phyloP scores from a whole-genome alignment of 1,140 invertebrate species.

The Chironomus tepperi region DNA sequence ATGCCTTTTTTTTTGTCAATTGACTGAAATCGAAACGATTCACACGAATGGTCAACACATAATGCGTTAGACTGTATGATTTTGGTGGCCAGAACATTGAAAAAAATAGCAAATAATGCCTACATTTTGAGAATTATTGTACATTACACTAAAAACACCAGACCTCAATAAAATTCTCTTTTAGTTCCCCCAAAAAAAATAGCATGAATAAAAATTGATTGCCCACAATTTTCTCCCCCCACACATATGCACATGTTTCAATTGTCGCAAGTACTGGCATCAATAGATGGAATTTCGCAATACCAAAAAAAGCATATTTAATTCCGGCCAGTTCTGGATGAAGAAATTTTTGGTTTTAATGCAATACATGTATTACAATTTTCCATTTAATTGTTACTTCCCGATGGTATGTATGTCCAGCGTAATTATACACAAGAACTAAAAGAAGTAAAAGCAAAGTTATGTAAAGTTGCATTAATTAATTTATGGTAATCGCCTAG shows the following conservation, averaged over 20 bases:
- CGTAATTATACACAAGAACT: too few species aligned
- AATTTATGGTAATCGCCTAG: too few species aligned
- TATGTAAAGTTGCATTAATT: too few species aligned
- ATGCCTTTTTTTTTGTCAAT: neutral
- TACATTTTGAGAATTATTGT: neutral
- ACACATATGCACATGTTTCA: neutral
- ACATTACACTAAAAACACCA: neutral
- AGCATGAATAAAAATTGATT: neutral
- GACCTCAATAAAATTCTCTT: neutral
- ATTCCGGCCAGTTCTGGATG: too few species aligned
- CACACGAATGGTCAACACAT: slow-evolving; percentile 13
- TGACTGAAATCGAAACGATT: neutral
- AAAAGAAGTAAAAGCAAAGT: too few species aligned
- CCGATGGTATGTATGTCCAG: too few species aligned
- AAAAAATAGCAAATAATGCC: neutral
- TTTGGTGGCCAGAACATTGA: neutral
- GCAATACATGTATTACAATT: too few species aligned
- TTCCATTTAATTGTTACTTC: too few species aligned
- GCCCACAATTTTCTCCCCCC: neutral
- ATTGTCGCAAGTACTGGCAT: slow-evolving; percentile 6
- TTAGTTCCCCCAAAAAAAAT: neutral
- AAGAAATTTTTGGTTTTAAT: too few species aligned
- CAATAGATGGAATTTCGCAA: neutral
- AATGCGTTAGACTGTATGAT: neutral
- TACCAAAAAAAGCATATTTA: too few species aligned